These are phyloP conservation scores for Drosophila ercepeae DNA, from an alignment of 1,140 invertebrate species.

Conservation along the genomic window DNA sequence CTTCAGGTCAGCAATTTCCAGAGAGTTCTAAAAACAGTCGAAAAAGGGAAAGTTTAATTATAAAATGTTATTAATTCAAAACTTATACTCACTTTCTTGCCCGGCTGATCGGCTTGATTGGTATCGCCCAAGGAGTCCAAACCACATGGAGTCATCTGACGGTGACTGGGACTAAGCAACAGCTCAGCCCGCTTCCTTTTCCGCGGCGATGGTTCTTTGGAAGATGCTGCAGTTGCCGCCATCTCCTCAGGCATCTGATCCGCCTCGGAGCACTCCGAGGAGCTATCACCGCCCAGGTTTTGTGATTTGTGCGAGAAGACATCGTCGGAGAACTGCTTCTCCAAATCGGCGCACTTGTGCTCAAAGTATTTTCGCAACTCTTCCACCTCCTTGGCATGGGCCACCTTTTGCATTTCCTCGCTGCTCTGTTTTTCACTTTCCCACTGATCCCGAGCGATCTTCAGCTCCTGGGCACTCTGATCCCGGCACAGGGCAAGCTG, in stretches of 20 bases:
- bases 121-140: constrained; percentile 44
- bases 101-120: background rate
- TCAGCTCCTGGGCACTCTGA: constrained; percentile 84
- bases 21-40: constrained; percentile 31
- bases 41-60: background rate
- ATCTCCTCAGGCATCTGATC: constrained; percentile 69
- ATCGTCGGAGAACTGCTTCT: constrained; percentile 90
- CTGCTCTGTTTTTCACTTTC: constrained; percentile 56
- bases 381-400: constrained; percentile 90
- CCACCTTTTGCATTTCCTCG: constrained; percentile 85
- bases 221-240: constrained; percentile 2
- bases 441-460: constrained; percentile 83
- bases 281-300: constrained; percentile 61
- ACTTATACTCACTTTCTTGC: constrained; percentile 33
- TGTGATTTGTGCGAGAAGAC: constrained; percentile 89
- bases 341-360: constrained; percentile 90
- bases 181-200: constrained; percentile 72
- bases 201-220: constrained; percentile 66
- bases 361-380: constrained; percentile 91
- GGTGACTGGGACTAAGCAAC: constrained; percentile 74
- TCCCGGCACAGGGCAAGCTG: constrained; percentile 84
- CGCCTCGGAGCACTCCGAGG: constrained; percentile 71
- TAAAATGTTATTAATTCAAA: background rate
- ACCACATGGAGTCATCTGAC: constrained; percentile 72
- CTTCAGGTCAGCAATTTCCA: constrained; percentile 66